These are phyloP conservation scores for Tenthredo distinguenda DNA, from an alignment of 2,888 invertebrate genomes.

Conservation along the genomic window DNA sequence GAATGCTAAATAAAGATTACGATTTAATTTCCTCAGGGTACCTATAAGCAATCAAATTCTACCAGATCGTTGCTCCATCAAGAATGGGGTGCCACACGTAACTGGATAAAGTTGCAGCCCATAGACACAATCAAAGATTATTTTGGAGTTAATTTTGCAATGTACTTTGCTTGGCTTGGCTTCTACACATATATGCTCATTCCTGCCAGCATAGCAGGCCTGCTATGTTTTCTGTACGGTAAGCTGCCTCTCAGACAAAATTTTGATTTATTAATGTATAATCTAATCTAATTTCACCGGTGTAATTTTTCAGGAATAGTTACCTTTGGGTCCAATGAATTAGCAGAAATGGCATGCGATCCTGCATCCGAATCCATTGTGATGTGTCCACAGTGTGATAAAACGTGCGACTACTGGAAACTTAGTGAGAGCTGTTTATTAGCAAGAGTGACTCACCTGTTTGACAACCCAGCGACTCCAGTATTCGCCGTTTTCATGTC, in stretches of 20 bases:
- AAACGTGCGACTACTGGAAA: constrained; percentile 87
- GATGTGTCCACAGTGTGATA: constrained; percentile 92
- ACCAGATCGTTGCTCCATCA: constrained; percentile 81
- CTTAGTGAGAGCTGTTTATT: constrained; percentile 86
- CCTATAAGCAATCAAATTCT: constrained; percentile 78
- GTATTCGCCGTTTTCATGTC: constrained; percentile 91
- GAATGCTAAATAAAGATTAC: constrained; percentile 22
- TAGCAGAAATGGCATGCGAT: constrained; percentile 66
- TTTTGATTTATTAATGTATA: neutral
- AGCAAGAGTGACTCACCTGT: constrained; percentile 87
- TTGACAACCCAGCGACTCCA: constrained; percentile 90
- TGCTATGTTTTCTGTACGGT: constrained; percentile 84
- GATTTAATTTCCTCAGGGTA: constrained; percentile 78
- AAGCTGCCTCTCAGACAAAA: constrained; percentile 63
- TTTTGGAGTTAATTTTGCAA: constrained; percentile 87
- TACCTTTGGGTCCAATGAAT: constrained; percentile 62
- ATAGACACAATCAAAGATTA: constrained; percentile 88
- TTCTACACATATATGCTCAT: constrained; percentile 92
- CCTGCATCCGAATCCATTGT: constrained; percentile 74
- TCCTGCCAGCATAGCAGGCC: constrained; percentile 85
- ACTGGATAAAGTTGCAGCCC: constrained; percentile 88
- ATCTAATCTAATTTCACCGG: neutral
- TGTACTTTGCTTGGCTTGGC: constrained; percentile 92
- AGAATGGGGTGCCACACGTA: constrained; percentile 86
- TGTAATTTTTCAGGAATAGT: constrained; percentile 64